Evolutionary conservation across 2,113 vertebrate genomes (phyloP).

Genomic region (Labrus mixtus): DNA sequence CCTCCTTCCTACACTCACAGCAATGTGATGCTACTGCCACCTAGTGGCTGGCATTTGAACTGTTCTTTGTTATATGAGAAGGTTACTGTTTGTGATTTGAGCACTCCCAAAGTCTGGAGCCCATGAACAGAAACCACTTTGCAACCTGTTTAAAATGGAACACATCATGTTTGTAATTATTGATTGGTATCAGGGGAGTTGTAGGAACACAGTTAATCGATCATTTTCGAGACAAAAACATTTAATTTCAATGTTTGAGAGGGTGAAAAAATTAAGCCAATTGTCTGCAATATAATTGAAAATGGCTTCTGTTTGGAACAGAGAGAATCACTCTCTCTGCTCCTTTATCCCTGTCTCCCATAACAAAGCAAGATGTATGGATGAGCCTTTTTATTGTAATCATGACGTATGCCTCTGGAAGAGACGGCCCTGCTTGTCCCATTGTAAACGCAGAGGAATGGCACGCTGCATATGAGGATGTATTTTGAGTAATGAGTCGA

Average conservation of each 20-base stretch:
- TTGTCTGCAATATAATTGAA: slow-evolving; percentile 15
- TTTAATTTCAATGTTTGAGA: slow-evolving; percentile 20
- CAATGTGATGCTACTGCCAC: slow-evolving; percentile 80
- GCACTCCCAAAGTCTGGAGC: slow-evolving; percentile 35
- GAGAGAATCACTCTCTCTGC: slow-evolving; percentile 6
- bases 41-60: slow-evolving; percentile 75
- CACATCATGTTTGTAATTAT: slow-evolving; percentile 1
- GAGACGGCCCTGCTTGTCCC: slow-evolving; percentile 15
- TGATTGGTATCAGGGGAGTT: neutral
- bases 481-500: slow-evolving; percentile 53
- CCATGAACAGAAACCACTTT: slow-evolving; percentile 33
- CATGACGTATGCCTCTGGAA: slow-evolving; percentile 20
- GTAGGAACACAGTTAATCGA: slow-evolving; percentile 8
- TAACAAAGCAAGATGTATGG: slow-evolving; percentile 18
- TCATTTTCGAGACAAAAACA: neutral
- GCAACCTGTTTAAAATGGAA: slow-evolving; percentile 8
- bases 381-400: slow-evolving; percentile 43
- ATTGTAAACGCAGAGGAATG: slow-evolving; percentile 28
- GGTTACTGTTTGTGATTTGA: slow-evolving; percentile 60
- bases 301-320: slow-evolving; percentile 22
- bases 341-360: slow-evolving; percentile 26
- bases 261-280: slow-evolving; percentile 27
- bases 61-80: slow-evolving; percentile 59
- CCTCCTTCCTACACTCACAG: slow-evolving; percentile 32
- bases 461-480: slow-evolving; percentile 7